Evolutionary conservation across 2,888 invertebrate genomes (phyloP), one percentile per base, ranked within the genome.

Genomic region (Camptogramma bilineatum): DNA sequence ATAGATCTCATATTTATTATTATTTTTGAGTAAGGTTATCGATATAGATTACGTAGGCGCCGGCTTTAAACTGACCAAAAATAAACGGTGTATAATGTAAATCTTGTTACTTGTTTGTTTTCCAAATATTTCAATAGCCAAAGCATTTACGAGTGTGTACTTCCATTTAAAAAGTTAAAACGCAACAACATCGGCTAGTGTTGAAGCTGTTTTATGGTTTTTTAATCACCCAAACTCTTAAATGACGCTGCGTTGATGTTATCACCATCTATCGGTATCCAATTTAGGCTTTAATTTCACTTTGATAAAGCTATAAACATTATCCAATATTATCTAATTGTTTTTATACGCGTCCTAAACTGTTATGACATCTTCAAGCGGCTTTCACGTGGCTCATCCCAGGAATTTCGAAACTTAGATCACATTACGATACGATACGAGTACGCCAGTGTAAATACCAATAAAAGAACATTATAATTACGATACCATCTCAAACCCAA

Each of bases 381-480:
- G 66, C 70, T 71, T 73, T 69, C 73, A 62, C 71, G 66, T 62
- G 52, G 64, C 58, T 66, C 64, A 69, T 66, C 66, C 64, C 24
- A 57, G 62, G 64, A 59, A 70, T 71, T 69, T 70, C 68, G 58
- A 70, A 73, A 68, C 68, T 53, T 39, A 70, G 73, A 73, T 73
- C 69, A 73, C 64, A 65, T 73, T 60, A 65, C 59, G 73, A 73
- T 73, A 71, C 42, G 52, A 51, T 62, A 57, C 54, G 58, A 68
- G 69, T 70, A 71, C 69, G 63, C 69, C 82, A 77, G 82, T 85
- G 90, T 91, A 90, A 91, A 91, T 88, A 91, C 84, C 87, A 88
- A 89, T 90, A 90, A 85, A 86, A 84, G 81, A 86, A 86, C 90
- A 86, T 91, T 90, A 91, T 91, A 91, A 91, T 89, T 87, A 83